phyloP scores from a whole-genome alignment of 2,888 invertebrate genomes.

The Pimpla rufipes region DNA sequence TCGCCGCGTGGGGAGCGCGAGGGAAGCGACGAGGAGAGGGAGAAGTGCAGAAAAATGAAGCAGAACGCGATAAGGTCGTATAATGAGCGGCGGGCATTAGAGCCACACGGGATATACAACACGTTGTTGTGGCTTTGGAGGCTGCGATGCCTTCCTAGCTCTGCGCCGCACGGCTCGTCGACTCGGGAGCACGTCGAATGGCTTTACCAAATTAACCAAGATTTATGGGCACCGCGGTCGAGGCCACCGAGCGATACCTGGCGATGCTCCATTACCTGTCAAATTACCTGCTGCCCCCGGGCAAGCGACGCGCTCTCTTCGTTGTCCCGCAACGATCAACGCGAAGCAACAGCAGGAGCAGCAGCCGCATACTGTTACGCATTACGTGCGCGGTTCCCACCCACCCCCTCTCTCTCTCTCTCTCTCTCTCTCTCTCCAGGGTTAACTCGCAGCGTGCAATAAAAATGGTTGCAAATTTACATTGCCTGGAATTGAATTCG shows the following conservation, averaged over 20 bases:
- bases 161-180: conserved; percentile 46
- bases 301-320: conserved; percentile 45
- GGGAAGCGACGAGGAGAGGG: conserved; percentile 25
- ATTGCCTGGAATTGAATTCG: too few species aligned
- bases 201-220: conserved; percentile 83
- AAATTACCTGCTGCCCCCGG: conserved; percentile 65
- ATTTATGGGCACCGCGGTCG: conserved; percentile 80
- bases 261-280: conserved; percentile 75
- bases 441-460: too few species aligned
- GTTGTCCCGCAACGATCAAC: background rate
- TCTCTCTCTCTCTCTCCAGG: too few species aligned
- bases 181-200: conserved; percentile 78
- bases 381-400: conserved; percentile 45
- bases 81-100: conserved; percentile 39
- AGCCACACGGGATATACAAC: conserved; percentile 57
- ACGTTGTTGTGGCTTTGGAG: conserved; percentile 11
- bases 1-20: background rate
- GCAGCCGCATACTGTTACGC: background rate
- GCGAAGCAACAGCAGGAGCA: conserved; percentile 1
- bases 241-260: conserved; percentile 44
- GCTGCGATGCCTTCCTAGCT: conserved; percentile 25
- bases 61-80: conserved; percentile 51
- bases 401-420: conserved; percentile 64
- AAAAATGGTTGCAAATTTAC: too few species aligned
- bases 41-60: conserved; percentile 46